Evolutionary conservation across 2,113 vertebrate genomes (phyloP).

Genomic region (Raja brachyura): DNA sequence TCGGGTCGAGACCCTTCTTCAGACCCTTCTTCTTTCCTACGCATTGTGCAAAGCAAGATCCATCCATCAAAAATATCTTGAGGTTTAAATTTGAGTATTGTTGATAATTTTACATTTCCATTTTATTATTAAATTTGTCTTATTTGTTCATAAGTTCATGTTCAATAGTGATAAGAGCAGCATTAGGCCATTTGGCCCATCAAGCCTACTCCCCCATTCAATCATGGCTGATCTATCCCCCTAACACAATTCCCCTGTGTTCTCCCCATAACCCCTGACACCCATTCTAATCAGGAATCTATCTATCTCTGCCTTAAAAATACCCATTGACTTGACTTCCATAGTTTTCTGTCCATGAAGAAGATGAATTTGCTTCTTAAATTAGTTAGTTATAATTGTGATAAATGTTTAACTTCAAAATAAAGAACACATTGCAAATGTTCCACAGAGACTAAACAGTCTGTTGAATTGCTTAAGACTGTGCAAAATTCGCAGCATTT

Average conservation of each 20-base stretch:
- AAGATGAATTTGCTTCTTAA: not conserved
- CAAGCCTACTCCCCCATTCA: too few species aligned
- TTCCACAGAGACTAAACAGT: not conserved
- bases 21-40: too few species aligned
- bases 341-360: not conserved
- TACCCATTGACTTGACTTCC: too few species aligned
- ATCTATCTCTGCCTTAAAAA: too few species aligned
- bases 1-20: too few species aligned
- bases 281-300: too few species aligned
- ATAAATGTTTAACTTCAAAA: not conserved
- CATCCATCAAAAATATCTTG: not conserved
- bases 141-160: not conserved
- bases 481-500: not conserved
- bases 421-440: not conserved
- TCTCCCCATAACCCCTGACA: too few species aligned
- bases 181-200: too few species aligned
- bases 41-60: not conserved
- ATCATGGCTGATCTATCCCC: too few species aligned
- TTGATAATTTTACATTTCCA: not conserved
- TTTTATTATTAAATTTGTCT: not conserved
- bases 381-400: not conserved
- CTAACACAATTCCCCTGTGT: too few species aligned
- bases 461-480: not conserved
- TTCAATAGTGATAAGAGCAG: too few species aligned
- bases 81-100: too few species aligned